Base-by-base conservation (phyloP, 64 coral and sea anemone genomes). In the Stichodactyla mertensii region DNA sequence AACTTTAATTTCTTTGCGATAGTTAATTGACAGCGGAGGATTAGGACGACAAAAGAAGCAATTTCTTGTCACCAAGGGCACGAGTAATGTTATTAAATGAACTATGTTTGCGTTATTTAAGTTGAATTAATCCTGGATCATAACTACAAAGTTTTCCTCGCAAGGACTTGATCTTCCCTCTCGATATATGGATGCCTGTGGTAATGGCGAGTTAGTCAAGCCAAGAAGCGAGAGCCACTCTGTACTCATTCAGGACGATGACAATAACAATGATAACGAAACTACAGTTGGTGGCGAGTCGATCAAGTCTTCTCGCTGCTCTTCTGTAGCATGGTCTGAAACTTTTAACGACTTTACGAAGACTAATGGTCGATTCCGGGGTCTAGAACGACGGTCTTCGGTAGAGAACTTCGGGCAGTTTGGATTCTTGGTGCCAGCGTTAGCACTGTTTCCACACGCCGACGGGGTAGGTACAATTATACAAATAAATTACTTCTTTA, bases 381-480 rank as follows among this genome's bases (percentile, higher is more conserved):
- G 84, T 12, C 86, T 97, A 12, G 89, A 93, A 69, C 64, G 94
- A 52, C 88, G 94, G 4, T 97, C 94, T 51, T 97, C 94, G 4
- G 88, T 89, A 14, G 94, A 97, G 77, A 97, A 97, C 57, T 97
- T 97, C 87, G 94, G 94, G 77, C 94, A 97, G 16, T 97, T 97
- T 85, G 94, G 94, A 19, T 90, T 97, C 56, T 85, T 97, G 19
- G 92, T 92, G 7, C 94, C 94, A 23, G 94, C 94, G 5, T 87
- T 97, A 6, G 91, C 94, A 13, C 55, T 97, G 18, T 90, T 89
- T 87, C 94, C 94, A 28, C 85, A 93, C 12, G 91, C 94, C 16
- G 94, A 97, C 71, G 94, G 94, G 88, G 94, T 97, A 82, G 77
- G 93, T 81, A 81, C 20, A 12, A 19, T 58, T 45, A 45, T 45